These are phyloP conservation scores for Melospiza georgiana DNA, from an alignment of 2,113 vertebrate genomes.

Conservation along the genomic window DNA sequence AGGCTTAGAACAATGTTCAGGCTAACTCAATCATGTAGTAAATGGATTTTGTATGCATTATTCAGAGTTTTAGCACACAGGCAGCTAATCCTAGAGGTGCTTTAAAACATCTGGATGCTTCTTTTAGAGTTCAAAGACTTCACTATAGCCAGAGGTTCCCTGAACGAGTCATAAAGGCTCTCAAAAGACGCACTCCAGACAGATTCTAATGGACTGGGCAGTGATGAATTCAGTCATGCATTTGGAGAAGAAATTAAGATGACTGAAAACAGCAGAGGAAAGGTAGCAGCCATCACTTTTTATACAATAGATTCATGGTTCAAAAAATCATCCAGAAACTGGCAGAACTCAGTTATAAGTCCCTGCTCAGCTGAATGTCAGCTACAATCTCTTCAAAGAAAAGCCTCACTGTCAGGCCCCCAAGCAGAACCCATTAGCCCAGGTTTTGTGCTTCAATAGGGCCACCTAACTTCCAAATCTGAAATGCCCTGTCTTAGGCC, in stretches of 20 bases:
- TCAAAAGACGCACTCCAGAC: background rate
- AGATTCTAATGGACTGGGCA: background rate
- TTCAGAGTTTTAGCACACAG: background rate
- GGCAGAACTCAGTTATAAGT: background rate
- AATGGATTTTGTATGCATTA: background rate
- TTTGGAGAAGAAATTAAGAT: background rate
- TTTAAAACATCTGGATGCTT: background rate
- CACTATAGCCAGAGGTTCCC: background rate
- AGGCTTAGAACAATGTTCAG: background rate
- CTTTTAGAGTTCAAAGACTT: background rate
- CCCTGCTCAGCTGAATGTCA: background rate
- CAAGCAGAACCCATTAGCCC: background rate
- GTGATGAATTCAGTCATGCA: background rate
- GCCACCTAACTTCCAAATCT: background rate
- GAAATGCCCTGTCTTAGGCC: background rate
- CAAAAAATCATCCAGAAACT: background rate
- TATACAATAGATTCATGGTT: background rate
- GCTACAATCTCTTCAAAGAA: background rate
- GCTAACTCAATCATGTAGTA: background rate
- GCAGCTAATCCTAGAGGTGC: background rate
- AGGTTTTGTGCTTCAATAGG: background rate
- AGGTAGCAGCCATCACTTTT: background rate
- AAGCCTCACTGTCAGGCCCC: background rate
- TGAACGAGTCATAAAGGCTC: background rate
- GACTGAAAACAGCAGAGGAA: background rate